phyloP scores from a whole-genome alignment of 2,888 invertebrate genomes.

The Archips xylosteana region DNA sequence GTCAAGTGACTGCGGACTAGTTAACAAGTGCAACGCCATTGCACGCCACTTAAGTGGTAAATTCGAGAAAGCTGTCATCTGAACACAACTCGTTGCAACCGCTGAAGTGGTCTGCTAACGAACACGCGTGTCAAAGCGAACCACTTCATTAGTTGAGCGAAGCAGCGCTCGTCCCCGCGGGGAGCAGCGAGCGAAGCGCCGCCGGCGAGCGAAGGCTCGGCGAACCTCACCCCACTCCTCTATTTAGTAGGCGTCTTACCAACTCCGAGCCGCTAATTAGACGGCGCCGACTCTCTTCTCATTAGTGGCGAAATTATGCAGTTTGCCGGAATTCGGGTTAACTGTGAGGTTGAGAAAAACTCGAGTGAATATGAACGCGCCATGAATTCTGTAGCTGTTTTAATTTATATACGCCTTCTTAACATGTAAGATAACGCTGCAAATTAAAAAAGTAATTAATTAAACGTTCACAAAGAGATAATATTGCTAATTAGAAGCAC shows the following conservation, averaged over 20 bases:
- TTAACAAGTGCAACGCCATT: conserved; percentile 71
- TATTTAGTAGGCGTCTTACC: conserved; percentile 81
- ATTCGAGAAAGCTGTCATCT: conserved; percentile 82
- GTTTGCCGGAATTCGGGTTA: conserved; percentile 82
- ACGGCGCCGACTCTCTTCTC: conserved; percentile 79
- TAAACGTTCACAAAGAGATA: conserved; percentile 52
- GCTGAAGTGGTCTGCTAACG: conserved; percentile 83
- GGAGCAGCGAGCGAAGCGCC: conserved; percentile 44
- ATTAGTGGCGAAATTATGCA: conserved; percentile 84
- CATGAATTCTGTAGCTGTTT: conserved; percentile 24
- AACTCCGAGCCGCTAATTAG: conserved; percentile 81
- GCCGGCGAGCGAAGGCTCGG: conserved; percentile 49
- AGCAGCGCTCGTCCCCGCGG: conserved; percentile 52
- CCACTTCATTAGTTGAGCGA: conserved; percentile 84
- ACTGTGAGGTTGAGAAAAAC: conserved; percentile 72
- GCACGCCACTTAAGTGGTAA: conserved; percentile 82
- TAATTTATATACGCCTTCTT: conserved; percentile 8
- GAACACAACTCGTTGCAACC: conserved; percentile 74
- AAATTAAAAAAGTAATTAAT: conserved; percentile 63
- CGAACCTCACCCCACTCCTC: conserved; percentile 47
- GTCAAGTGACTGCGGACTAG: conserved; percentile 68
- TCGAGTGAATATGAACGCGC: conserved; percentile 50
- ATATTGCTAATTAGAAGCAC: conserved; percentile 44
- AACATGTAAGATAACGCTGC: conserved; percentile 17
- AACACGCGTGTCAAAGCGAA: conserved; percentile 85